Evolutionary conservation across 2,797 vertebrate genomes (phyloP), one percentile per base, ranked within the genome.

Genomic region (Todus mexicanus): DNA sequence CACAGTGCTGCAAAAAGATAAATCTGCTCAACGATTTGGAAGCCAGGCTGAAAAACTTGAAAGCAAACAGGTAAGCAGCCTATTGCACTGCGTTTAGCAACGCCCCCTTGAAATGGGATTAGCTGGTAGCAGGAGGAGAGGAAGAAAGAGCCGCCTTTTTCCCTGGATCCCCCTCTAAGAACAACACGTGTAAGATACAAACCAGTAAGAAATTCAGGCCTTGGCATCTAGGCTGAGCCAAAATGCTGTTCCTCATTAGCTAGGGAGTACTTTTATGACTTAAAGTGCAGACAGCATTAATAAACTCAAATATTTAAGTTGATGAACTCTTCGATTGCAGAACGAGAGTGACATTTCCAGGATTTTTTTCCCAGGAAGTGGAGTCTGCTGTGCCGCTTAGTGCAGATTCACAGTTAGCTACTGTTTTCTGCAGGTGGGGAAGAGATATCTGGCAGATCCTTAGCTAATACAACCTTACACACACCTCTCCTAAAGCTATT

Each of bases 1-100:
- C 98, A n/a, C 99, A 99, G 96, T 99, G 99, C 98, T 99, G 98
- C 97, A 99, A 98, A 97, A 99, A 99, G 96, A 98, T 99, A 98
- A 99, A 98, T 94, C 98, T 99, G 75, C 98, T 99, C 31, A 99
- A 98, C 78, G 99, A 99, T 96, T 97, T 99, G 97, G 99, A 99
- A 95, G 98, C 98, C 90, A 98, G 99, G n/a, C 98, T 99, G 75
- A 99, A 98, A 97, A 99, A 98, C 97, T 98, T 99, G 77, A 99
- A 99, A 97, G 97, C 98, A 90, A 99, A 98, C 98, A 99, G 99
- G 99, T 99, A 97, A 96, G 95, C 89, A 90, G 81, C 69, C 42
- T 27, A 82, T 57, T 82, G 80, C 73, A 65, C 50, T 84, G 81
- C 91, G 63, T 81, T 68, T 84, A 71, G 45, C 38, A 88, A 25